phyloP scores from a whole-genome alignment of 2,888 invertebrate species.

The Aphrophora alni region DNA sequence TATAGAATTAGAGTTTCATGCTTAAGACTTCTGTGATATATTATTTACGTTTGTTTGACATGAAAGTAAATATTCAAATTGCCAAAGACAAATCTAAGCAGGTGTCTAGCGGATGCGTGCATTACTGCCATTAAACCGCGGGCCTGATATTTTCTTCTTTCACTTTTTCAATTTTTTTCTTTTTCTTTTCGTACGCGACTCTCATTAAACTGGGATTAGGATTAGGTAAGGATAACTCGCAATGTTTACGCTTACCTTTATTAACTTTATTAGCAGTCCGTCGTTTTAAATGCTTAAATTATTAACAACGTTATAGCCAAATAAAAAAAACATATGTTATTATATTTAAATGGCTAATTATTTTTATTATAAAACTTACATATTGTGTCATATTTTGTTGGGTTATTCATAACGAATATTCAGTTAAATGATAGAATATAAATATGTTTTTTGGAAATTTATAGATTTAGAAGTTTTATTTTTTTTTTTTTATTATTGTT shows the following conservation, averaged over 20 bases:
- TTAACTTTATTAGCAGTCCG: no score
- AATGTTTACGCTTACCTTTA: background rate
- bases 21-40: background rate
- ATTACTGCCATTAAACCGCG: background rate
- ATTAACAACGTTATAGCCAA: no score
- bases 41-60: background rate
- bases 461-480: no score
- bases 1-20: background rate
- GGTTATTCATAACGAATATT: no score
- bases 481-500: no score
- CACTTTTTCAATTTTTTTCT: constrained; percentile 2
- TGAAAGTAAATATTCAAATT: background rate
- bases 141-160: background rate
- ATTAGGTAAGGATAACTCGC: background rate
- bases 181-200: background rate
- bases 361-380: no score
- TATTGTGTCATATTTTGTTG: no score
- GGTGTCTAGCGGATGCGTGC: background rate
- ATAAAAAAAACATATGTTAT: no score
- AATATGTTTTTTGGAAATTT: no score
- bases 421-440: no score
- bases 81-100: background rate
- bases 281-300: no score
- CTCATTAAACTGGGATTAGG: background rate
- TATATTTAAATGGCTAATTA: no score